phyloP scores from a whole-genome alignment of 2,113 vertebrate genomes.

The Lampris incognitus region DNA sequence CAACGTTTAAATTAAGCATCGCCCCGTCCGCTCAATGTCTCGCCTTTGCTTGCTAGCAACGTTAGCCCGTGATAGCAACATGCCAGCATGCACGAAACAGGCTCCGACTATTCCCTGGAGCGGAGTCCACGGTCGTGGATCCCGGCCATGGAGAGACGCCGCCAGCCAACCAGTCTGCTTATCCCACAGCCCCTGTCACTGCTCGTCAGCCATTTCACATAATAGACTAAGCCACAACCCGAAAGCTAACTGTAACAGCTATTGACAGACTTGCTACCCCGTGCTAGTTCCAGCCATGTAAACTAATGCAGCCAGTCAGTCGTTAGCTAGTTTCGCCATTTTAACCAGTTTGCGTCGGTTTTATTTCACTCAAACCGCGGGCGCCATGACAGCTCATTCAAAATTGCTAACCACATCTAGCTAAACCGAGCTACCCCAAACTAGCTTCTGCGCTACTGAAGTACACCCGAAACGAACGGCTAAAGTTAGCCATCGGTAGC shows the following conservation, averaged over 20 bases:
- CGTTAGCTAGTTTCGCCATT: accelerated
- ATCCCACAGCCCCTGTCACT: conserved; percentile 49
- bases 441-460: conserved; percentile 45
- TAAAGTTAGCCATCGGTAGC: conserved; percentile 52
- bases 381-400: conserved; percentile 74
- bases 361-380: conserved; percentile 33
- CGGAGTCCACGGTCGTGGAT: conserved; percentile 39
- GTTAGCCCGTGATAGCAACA: not conserved
- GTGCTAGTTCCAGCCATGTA: not conserved
- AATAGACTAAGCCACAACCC: conserved; percentile 62
- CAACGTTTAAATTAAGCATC: not conserved
- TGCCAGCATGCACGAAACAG: conserved; percentile 10
- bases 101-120: conserved; percentile 43
- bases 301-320: accelerated
- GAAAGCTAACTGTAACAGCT: conserved; percentile 2
- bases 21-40: not conserved
- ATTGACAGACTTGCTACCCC: not conserved
- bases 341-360: not conserved
- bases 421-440: conserved; percentile 16
- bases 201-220: conserved; percentile 68
- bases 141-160: not conserved
- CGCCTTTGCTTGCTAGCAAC: not conserved
- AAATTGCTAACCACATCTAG: conserved; percentile 57
- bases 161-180: not conserved
- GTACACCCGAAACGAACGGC: conserved; percentile 26